Base-by-base conservation (phyloP, 2,797 vertebrate species). In the Xyrichtys novacula region DNA sequence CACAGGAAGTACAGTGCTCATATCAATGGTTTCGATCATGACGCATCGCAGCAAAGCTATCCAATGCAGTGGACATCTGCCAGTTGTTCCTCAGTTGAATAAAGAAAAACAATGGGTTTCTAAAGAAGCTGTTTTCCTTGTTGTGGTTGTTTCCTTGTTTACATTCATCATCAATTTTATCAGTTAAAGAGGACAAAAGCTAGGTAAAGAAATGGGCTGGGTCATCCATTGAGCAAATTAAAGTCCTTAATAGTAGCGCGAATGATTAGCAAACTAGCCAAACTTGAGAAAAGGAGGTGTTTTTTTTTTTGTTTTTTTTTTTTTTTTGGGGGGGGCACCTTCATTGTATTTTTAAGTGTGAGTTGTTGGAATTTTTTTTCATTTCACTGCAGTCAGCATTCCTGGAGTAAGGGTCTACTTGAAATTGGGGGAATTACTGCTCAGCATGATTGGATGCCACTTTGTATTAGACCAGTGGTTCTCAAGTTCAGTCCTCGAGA, bases 391-490 rank as follows among this genome's bases (percentile, higher is more conserved):
- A 22, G 28, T 53, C 25, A 26, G 22, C 23, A 11, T 47, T 26
- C 12, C 54, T 23, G 29, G 26, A 2, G 7, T 32, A 20, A 53
- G 19, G 2, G 2, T 52, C 60, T 22, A 16, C 20, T 38, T 34
- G 36, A 23, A 59, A 48, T 28, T 26, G 28, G 36, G 61, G 32
- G 65, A 62, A 64, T 4, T 49, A 32, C 25, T 57, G 38, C 54
- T 22, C 57, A 74, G 61, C 19, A 11, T 49, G 48, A 4, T 57
- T 44, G 31, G 53, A 47, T 56, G 42, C 47, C 29, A 44, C 40
- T 76, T 74, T 76, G 53, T 36, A 71, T 72, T 46, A 62, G 54
- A 81, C 63, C 70, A n/a, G n/a, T n/a, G n/a, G n/a, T n/a, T n/a
- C n/a, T n/a, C n/a, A n/a, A n/a, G n/a, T n/a, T n/a, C n/a, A n/a